Base-by-base conservation (phyloP, 2,888 invertebrate species). In the Ormia ochracea region DNA sequence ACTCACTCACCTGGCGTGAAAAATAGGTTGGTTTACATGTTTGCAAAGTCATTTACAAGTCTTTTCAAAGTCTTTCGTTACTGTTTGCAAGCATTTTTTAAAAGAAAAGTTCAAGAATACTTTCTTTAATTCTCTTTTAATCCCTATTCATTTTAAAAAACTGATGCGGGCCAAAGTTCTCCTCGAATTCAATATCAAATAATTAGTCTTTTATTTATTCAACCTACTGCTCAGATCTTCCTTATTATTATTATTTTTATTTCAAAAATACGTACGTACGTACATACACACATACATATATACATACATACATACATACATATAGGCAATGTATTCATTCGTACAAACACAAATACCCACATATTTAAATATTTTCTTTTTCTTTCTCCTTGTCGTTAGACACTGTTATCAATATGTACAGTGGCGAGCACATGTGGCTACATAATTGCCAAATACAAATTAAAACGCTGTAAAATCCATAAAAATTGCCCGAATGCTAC, bases 361-460 rank as follows among this genome's bases (percentile, higher is more conserved):
- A 48, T n/a, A n/a, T 6, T 14, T 50, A 23, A 12, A 6, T 66
- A 4, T 21, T 45, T 38, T 1, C 48, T 45, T 36, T 19, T 41
- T 26, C 31, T 31, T 33, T 33, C 33, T 56, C 56, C 7, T 3
- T 52, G 52, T 12, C 33, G 26, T 61, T 72, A 63, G 66, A 56
- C 68, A 54, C 21, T 70, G 63, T 70, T 77, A 77, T 70, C 76
- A 69, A 63, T 70, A 54, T n/a, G n/a, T n/a, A n/a, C n/a, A n/a
- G n/a, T n/a, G n/a, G n/a, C n/a, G n/a, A n/a, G n/a, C n/a, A n/a
- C n/a, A n/a, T n/a, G n/a, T n/a, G n/a, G n/a, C n/a, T n/a, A n/a
- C n/a, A n/a, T n/a, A n/a, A n/a, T n/a, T n/a, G n/a, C n/a, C n/a
- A n/a, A n/a, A n/a, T n/a, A n/a, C n/a, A n/a, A n/a, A n/a, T n/a